A percentile compares a stretch with the other conserved stretches of the same genome.
Conservation (phyloP, 2,888 invertebrate genomes). For the Palloptera scutellata region DNA sequence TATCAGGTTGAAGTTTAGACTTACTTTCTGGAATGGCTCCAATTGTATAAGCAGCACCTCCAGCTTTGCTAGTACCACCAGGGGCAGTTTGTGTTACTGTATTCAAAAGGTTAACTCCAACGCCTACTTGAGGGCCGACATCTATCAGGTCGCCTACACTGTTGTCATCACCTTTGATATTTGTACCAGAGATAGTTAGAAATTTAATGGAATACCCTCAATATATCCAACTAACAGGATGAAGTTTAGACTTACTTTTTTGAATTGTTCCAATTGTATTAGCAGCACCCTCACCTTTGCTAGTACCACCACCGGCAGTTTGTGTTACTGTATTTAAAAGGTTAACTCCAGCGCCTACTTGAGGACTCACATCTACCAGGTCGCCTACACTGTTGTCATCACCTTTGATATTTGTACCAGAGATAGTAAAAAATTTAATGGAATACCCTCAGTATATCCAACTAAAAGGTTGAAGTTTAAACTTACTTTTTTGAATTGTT, state of each 20-base stretch:
- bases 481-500: conserved; percentile 13
- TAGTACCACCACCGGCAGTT: not conserved
- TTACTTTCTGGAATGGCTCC: conserved; percentile 2
- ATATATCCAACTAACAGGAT: too few relatives aligned
- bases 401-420: not conserved
- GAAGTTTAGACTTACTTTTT: too few relatives aligned
- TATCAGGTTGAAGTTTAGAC: not conserved
- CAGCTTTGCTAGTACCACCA: not conserved
- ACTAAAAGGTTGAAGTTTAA: not conserved
- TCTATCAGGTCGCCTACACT: conserved; percentile 17
- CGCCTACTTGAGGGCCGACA: conserved; percentile 22
- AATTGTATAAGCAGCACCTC: conserved; percentile 6
- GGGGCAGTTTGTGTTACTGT: conserved; percentile 13
- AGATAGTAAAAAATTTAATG: too few relatives aligned
- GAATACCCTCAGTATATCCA: too few relatives aligned
- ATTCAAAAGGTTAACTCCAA: conserved; percentile 19
- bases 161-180: conserved; percentile 26
- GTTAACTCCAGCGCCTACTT: not conserved
- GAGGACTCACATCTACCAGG: conserved; percentile 2
- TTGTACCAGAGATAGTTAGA: conserved; percentile 20
- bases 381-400: not conserved
- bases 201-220: too few relatives aligned
- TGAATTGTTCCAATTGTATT: not conserved
- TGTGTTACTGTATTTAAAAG: conserved; percentile 11
- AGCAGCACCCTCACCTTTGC: too few relatives aligned